Percentiles rank a stretch among this genome's conserved stretches.
These are phyloP conservation scores for Erithacus rubecula DNA, from an alignment of 2,797 vertebrate species.

Conservation along the genomic window DNA sequence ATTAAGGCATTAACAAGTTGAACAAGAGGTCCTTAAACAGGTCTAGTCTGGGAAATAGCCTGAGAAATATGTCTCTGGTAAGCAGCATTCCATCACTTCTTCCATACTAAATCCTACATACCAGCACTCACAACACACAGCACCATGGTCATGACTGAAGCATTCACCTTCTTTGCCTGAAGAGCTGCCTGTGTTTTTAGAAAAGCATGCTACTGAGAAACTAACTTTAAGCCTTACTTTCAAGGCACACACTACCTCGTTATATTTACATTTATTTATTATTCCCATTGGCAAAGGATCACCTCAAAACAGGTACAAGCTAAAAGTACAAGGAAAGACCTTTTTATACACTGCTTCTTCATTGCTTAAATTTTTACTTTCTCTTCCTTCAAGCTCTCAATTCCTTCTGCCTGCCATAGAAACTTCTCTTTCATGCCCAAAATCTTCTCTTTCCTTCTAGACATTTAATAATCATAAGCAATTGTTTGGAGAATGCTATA, in stretches of 20 bases:
- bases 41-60: conserved; percentile 13
- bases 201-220: not conserved
- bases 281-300: not conserved
- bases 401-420: not conserved
- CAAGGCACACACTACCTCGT: not conserved
- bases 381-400: not conserved
- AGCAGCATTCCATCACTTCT: conserved; percentile 34
- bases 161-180: not conserved
- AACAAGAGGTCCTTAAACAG: conserved; percentile 53
- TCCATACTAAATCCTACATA: not conserved
- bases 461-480: not conserved
- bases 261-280: not conserved
- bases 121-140: not conserved
- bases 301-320: not conserved
- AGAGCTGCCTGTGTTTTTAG: not conserved
- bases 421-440: not conserved
- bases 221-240: not conserved
- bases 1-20: conserved; percentile 57
- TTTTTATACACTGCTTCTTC: not conserved
- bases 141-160: fast-evolving
- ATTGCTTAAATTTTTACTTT: not conserved
- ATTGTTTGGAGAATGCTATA: not conserved
- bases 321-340: not conserved
- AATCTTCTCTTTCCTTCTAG: not conserved
- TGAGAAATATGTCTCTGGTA: not conserved